Evolutionary conservation across 2,888 invertebrate species (phyloP).

Genomic region (Tachina lurida): DNA sequence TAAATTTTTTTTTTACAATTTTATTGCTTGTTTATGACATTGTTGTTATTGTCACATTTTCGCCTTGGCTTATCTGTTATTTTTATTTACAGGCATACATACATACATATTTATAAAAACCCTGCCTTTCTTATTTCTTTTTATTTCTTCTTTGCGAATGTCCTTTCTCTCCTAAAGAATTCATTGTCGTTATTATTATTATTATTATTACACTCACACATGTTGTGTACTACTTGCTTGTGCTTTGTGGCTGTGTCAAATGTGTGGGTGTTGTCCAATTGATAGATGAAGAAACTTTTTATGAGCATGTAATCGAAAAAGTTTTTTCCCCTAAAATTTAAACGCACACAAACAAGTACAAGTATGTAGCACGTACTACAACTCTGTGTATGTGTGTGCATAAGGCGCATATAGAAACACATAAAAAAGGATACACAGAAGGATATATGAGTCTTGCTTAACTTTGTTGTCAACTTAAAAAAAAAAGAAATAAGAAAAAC

Average conservation of each 20-base stretch:
- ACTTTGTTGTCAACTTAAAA: constrained; percentile 61
- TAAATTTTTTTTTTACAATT: constrained; percentile 34
- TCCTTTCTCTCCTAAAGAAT: constrained; percentile 51
- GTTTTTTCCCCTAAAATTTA: constrained; percentile 59
- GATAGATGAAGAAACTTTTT: constrained; percentile 71
- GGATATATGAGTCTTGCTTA: constrained; percentile 44
- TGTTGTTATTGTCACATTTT: constrained; percentile 60
- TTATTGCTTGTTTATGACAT: constrained; percentile 69
- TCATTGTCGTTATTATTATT: constrained; percentile 56
- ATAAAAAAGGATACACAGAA: background rate
- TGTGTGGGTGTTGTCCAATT: constrained; percentile 70
- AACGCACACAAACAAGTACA: constrained; percentile 27
- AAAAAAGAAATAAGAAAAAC: constrained; percentile 25
- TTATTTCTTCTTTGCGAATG: constrained; percentile 9
- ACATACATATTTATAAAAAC: constrained; percentile 19
- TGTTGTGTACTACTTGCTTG: constrained; percentile 56
- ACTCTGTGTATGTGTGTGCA: background rate
- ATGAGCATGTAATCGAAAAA: constrained; percentile 74
- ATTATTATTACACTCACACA: constrained; percentile 61
- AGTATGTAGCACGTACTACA: background rate
- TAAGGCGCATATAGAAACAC: background rate
- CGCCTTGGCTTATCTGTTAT: constrained; percentile 54
- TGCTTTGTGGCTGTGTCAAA: constrained; percentile 61
- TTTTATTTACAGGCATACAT: constrained; percentile 39
- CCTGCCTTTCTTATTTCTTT: background rate